Conservation (phyloP, 2,797 vertebrate species). For the Sciaenops ocellatus region DNA sequence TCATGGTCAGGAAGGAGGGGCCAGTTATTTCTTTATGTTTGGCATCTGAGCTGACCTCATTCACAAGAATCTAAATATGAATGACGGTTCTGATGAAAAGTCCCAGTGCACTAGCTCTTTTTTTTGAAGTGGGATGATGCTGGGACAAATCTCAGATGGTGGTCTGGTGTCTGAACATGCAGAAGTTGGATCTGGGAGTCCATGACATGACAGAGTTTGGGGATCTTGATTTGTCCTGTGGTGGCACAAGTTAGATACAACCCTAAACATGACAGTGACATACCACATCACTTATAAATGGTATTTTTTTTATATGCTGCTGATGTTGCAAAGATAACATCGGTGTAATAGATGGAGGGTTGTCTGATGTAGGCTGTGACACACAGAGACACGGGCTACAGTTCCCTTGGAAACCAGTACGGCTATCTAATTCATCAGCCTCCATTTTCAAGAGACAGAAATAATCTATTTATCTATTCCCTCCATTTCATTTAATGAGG, state of each 20-base stretch:
- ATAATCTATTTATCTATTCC: conserved; percentile 49
- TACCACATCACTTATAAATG: neutral
- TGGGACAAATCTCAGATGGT: neutral
- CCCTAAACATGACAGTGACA: neutral
- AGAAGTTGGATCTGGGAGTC: neutral
- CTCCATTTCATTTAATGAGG: conserved; percentile 44
- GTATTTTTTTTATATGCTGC: neutral
- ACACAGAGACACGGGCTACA: conserved; percentile 50
- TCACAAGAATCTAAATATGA: conserved; percentile 47
- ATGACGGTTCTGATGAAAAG: conserved; percentile 5
- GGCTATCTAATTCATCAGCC: conserved; percentile 65
- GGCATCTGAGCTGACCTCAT: conserved; percentile 45
- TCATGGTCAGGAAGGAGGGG: neutral
- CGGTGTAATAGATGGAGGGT: neutral
- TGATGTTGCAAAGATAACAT: neutral
- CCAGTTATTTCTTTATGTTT: neutral
- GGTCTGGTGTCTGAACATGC: neutral
- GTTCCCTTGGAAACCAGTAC: conserved; percentile 84
- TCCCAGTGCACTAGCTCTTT: neutral
- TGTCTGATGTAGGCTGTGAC: conserved; percentile 38
- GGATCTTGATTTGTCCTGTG: neutral
- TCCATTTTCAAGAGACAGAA: conserved; percentile 77
- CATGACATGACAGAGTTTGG: neutral
- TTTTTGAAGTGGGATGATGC: neutral
- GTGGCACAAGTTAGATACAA: neutral